phyloP scores from a whole-genome alignment of 2,113 vertebrate species.

The Plotosus lineatus region DNA sequence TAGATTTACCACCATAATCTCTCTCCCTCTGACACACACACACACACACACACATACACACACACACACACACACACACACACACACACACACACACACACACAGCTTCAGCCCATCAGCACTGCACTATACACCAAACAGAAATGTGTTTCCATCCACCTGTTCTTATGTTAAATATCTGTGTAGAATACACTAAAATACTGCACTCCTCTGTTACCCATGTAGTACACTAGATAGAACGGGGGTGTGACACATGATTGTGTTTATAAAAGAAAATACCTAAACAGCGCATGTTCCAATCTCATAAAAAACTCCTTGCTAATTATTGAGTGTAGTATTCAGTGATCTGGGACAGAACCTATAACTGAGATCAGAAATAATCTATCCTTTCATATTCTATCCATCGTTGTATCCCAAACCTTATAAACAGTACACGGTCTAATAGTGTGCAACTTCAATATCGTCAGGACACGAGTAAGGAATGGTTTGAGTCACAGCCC shows the following conservation, averaged over 20 bases:
- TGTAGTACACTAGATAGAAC: background rate
- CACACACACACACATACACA: conserved; percentile 36
- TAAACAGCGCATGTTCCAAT: background rate
- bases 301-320: background rate
- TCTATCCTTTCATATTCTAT: background rate
- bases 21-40: too few species aligned
- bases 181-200: background rate
- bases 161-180: background rate
- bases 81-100: conserved; percentile 7
- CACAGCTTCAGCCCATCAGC: background rate
- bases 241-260: background rate
- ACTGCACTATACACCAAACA: background rate
- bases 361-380: background rate
- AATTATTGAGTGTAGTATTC: background rate
- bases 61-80: conserved; percentile 46
- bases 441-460: background rate
- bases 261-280: background rate
- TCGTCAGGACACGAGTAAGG: background rate
- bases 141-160: background rate
- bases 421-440: background rate
- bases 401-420: background rate
- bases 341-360: background rate
- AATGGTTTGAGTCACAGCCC: background rate
- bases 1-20: conserved; percentile 20
- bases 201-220: background rate